Evolutionary conservation across 2,888 invertebrate species (phyloP).

Genomic region (Caenorhabditis imperialis): DNA sequence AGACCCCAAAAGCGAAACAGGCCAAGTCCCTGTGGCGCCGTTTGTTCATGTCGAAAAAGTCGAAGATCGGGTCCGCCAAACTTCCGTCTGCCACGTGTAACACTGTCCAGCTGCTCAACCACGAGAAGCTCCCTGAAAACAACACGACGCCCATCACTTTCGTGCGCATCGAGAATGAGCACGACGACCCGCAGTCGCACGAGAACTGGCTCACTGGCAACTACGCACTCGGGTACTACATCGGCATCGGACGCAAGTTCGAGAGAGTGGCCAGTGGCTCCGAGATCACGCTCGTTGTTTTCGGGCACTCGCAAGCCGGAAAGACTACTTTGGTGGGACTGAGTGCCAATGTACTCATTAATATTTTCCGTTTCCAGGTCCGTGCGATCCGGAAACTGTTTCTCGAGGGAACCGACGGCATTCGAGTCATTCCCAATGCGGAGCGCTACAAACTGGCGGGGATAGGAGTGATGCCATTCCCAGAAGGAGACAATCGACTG

Average conservation of each 20-base stretch:
- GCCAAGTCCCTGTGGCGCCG: neutral
- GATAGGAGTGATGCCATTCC: constrained; percentile 37
- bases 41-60: neutral
- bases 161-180: constrained; percentile 17
- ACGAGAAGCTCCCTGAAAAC: neutral
- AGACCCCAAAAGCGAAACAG: neutral
- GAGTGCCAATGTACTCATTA: no score
- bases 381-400: constrained; percentile 35
- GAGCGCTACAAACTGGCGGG: constrained; percentile 44
- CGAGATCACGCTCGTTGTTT: constrained; percentile 46
- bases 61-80: neutral
- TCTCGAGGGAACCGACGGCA: constrained; percentile 10
- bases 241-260: constrained; percentile 47
- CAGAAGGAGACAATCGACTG: constrained; percentile 45
- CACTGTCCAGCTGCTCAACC: constrained; percentile 6
- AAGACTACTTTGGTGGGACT: constrained; percentile 39
- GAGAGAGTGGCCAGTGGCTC: constrained; percentile 22
- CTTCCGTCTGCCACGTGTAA: neutral
- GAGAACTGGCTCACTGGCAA: no score
- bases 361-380: constrained; percentile 17
- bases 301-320: constrained; percentile 36
- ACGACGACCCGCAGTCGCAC: constrained; percentile 11
- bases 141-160: constrained; percentile 7
- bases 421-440: constrained; percentile 28
- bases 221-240: constrained; percentile 33